A percentile compares a stretch with the other conserved stretches of the same genome.
phyloP scores from a whole-genome alignment of 2,113 vertebrate species.

The Tachysurus fulvidraco region DNA sequence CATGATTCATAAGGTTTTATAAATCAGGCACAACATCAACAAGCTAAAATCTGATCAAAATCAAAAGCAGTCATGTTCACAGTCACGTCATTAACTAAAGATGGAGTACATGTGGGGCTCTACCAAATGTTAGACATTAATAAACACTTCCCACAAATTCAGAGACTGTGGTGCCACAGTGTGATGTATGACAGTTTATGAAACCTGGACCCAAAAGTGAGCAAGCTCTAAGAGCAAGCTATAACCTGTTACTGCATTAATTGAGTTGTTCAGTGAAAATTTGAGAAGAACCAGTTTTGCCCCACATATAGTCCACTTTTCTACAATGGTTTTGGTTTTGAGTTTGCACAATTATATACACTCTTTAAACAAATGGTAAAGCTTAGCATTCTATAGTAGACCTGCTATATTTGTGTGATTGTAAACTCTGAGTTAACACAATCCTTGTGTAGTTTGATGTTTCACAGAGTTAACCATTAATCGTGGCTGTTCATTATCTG shows the following conservation, averaged over 20 bases:
- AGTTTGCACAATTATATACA: neutral
- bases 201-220: conserved; percentile 26
- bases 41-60: neutral
- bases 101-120: conserved; percentile 25
- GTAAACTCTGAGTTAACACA: too few species aligned
- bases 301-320: neutral
- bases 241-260: conserved; percentile 57
- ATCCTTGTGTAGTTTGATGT: too few species aligned
- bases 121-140: conserved; percentile 37
- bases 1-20: neutral
- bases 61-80: neutral
- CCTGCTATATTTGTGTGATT: neutral
- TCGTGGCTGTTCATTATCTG: too few species aligned
- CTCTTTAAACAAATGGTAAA: neutral
- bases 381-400: neutral
- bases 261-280: conserved; percentile 36
- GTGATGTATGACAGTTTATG: conserved; percentile 26
- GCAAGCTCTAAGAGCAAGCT: neutral
- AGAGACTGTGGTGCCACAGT: conserved; percentile 1
- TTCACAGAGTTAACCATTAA: too few species aligned
- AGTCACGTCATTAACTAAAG: conserved; percentile 40
- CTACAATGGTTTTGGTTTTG: neutral
- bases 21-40: neutral
- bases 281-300: neutral
- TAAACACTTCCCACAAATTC: conserved; percentile 42